Evolutionary conservation across 2,797 vertebrate species (phyloP).

Genomic region (Hafferia zeledoni): DNA sequence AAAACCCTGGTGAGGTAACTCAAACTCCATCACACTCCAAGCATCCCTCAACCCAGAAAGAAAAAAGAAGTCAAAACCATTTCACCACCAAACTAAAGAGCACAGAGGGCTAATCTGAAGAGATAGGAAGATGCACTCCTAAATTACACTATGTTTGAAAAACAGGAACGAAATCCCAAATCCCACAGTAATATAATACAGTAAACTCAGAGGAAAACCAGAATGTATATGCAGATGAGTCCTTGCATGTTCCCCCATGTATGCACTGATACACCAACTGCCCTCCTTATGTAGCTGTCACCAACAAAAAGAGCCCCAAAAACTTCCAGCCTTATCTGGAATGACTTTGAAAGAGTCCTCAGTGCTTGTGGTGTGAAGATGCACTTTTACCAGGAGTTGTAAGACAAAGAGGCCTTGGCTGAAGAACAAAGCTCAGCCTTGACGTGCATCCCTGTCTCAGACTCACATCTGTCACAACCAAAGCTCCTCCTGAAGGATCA

Average conservation of each 20-base stretch:
- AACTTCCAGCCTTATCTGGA: not conserved
- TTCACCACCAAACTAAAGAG: not conserved
- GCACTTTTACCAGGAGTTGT: not conserved
- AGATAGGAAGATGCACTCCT: not conserved
- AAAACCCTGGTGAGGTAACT: not conserved
- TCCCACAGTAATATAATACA: not conserved
- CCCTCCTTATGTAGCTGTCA: not conserved
- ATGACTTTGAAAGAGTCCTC: not conserved
- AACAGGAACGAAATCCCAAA: not conserved
- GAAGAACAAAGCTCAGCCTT: not conserved
- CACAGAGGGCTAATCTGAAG: not conserved
- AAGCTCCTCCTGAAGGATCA: constrained; percentile 2
- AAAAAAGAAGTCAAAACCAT: not conserved
- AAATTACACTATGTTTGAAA: not conserved
- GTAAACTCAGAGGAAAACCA: not conserved
- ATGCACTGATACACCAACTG: not conserved
- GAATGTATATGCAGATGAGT: not conserved
- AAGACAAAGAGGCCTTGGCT: not conserved
- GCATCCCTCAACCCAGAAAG: not conserved
- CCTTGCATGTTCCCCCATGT: not conserved
- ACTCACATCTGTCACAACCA: not conserved
- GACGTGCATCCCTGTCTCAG: not conserved
- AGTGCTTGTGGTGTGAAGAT: not conserved
- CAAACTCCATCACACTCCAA: not conserved
- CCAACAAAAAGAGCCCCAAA: not conserved